A percentile compares a stretch with the other conserved stretches of the same genome.
Conservation (phyloP, 2,888 invertebrate genomes). For the Phengaris alcon region DNA sequence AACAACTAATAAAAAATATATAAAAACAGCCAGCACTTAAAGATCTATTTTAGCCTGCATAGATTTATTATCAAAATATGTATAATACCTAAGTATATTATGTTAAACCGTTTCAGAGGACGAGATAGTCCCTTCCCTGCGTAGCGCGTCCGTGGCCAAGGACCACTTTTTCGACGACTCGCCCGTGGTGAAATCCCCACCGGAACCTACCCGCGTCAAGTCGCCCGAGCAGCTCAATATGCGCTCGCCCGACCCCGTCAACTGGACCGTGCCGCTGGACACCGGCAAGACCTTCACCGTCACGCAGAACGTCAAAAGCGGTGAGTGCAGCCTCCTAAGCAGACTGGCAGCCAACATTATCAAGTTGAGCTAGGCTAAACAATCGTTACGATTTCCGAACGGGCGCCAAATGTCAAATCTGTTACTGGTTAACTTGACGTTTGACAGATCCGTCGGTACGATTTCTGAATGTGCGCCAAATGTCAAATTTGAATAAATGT, state of each 20-base stretch:
- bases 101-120: constrained; percentile 55
- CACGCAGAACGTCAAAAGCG: constrained; percentile 90
- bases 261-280: constrained; percentile 96
- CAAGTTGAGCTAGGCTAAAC: constrained; percentile 45
- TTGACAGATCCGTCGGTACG: not conserved
- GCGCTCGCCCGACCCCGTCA: constrained; percentile 95
- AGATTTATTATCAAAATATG: not conserved
- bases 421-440: not conserved
- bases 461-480: not conserved
- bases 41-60: not conserved
- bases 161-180: constrained; percentile 77
- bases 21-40: no score
- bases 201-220: constrained; percentile 95
- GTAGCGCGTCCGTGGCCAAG: constrained; percentile 75
- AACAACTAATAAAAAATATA: no score
- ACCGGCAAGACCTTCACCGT: constrained; percentile 96
- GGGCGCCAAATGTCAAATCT: not conserved
- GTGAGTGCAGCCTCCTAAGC: constrained; percentile 66
- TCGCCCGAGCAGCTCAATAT: constrained; percentile 95
- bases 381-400: constrained; percentile 25
- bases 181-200: constrained; percentile 92
- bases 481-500: not conserved
- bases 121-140: constrained; percentile 65
- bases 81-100: no score
- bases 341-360: constrained; percentile 57